phyloP scores from a whole-genome alignment of 2,888 invertebrate species.

The Torymus aiolomorphi region DNA sequence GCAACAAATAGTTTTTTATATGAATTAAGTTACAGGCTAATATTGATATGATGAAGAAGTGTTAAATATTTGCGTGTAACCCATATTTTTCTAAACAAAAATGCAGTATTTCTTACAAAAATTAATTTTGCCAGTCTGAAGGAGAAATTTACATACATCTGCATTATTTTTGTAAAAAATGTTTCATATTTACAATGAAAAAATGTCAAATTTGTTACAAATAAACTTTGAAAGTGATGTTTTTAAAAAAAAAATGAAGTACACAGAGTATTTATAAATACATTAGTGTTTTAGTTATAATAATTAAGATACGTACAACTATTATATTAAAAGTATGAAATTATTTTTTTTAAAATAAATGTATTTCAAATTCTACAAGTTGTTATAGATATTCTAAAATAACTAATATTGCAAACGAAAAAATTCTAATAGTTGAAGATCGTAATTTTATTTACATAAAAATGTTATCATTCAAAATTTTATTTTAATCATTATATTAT shows the following conservation, averaged over 20 bases:
- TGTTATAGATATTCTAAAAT: conserved; percentile 20
- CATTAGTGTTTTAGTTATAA: conserved; percentile 35
- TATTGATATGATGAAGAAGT: conserved; percentile 40
- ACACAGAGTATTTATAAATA: conserved; percentile 42
- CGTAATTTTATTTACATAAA: conserved; percentile 28
- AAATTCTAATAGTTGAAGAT: conserved; percentile 38
- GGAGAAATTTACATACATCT: too few relatives aligned
- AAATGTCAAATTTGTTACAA: conserved; percentile 37
- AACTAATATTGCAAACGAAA: conserved; percentile 24
- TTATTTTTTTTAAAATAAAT: conserved; percentile 30
- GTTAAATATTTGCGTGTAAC: conserved; percentile 36
- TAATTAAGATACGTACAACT: conserved; percentile 31
- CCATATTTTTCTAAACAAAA: conserved; percentile 48
- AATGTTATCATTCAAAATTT: conserved; percentile 44
- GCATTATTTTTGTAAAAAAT: too few relatives aligned
- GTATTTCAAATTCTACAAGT: conserved; percentile 6
- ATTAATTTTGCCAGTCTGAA: background rate
- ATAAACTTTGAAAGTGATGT: conserved; percentile 35
- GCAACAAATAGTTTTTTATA: conserved; percentile 45
- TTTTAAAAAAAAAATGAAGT: conserved; percentile 18
- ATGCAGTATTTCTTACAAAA: conserved; percentile 30
- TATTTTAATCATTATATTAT: conserved; percentile 38
- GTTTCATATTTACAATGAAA: background rate
- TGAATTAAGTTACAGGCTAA: conserved; percentile 32
- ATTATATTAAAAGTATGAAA: conserved; percentile 33